Base-by-base conservation (phyloP, 2,797 vertebrate genomes). In the Smutsia temminckii region DNA sequence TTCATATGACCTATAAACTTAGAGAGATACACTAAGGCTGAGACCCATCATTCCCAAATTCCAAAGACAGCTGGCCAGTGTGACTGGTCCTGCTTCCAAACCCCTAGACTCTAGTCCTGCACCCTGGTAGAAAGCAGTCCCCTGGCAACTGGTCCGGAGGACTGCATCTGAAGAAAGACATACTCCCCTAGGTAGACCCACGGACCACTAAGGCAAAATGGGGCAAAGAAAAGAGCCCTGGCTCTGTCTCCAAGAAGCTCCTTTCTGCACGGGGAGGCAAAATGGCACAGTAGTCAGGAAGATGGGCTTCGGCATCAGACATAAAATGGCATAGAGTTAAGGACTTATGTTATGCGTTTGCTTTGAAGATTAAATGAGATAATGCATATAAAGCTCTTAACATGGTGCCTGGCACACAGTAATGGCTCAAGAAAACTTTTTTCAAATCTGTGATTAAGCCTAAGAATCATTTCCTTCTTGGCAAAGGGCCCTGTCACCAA, bases 331-430 rank as follows among this genome's bases (percentile, higher is more conserved):
- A 66, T 42, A 32, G 63, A 66, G 14, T 55, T 63, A 89, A 85
- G n/a, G 34, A 53, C 12, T 20, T 25, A 46, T 27, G 9, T 25
- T 78, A 64, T 27, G 11, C 21, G n/a, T n/a, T 81, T 79, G 12
- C 84, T 89, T 32, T 61, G 69, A 95, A 93, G 53, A 93, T 42
- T 68, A 72, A 90, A 61, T 75, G 71, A 92, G 59, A 91, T 25
- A 63, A 87, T 51, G n/a, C 18, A 74, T 57, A 13, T 74, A 63
- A 95, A 51, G 71, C 20, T 40, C 32, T 88, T 88, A 51, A 77
- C 25, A 66, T 16, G 7, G 14, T 81, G 4, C 40, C 40, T 46
- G 42, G 71, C 42, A 83, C n/a, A 90, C 20, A 85, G 11, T 61
- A 59, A 81, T 10, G 42, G 7, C 57, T 89, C 59, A n/a, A 21